A percentile compares a stretch with the other conserved stretches of the same genome.
Conservation (phyloP, 2,113 vertebrate genomes). For the Lanius ludovicianus region DNA sequence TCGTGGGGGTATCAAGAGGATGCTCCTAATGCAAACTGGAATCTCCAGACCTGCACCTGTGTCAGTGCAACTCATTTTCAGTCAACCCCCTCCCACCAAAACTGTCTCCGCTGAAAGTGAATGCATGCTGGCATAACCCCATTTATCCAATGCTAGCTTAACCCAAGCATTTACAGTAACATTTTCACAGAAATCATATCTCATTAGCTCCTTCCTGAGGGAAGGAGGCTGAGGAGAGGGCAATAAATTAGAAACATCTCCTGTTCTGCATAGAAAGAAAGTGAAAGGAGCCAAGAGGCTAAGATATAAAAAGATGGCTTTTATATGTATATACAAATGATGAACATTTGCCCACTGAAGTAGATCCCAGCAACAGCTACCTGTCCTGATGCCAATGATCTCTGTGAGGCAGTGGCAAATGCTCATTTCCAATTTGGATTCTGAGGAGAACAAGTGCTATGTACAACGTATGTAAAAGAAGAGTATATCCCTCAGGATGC, state of each 20-base stretch:
- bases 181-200: neutral
- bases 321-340: neutral
- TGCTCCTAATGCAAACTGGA: neutral
- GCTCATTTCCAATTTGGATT: neutral
- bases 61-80: neutral
- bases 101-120: neutral
- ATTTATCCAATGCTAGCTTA: neutral
- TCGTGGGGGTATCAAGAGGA: neutral
- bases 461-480: neutral
- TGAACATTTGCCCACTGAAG: neutral
- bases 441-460: neutral
- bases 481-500: neutral
- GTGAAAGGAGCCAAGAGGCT: neutral
- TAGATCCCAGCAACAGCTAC: neutral
- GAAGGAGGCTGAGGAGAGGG: neutral
- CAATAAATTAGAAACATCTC: neutral
- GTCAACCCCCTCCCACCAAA: neutral
- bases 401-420: neutral
- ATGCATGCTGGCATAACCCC: neutral
- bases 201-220: neutral
- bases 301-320: constrained; percentile 17
- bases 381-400: neutral
- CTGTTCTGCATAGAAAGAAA: constrained; percentile 14
- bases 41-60: neutral
- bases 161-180: neutral